A percentile compares a stretch with the other conserved stretches of the same genome.
Conservation (phyloP, 2,113 vertebrate species). For the Vulpes vulpes region DNA sequence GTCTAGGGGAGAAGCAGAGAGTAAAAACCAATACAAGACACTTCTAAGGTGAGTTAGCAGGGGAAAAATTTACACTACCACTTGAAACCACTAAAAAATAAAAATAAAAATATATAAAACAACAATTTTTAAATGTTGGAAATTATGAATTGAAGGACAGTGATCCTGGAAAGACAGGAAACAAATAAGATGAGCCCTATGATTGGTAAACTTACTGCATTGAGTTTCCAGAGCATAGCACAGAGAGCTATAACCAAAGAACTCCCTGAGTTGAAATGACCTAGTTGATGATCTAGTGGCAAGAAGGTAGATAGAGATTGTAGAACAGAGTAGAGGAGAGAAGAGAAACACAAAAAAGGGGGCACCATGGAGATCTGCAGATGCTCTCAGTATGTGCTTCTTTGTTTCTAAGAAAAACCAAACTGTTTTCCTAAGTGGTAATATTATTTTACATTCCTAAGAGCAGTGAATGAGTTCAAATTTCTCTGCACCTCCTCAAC, state of each 20-base stretch:
- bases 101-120: background rate
- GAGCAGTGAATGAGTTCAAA: background rate
- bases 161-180: background rate
- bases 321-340: background rate
- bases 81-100: background rate
- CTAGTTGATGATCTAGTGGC: background rate
- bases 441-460: background rate
- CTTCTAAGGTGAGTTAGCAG: background rate
- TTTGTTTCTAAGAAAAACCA: background rate
- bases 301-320: accelerated
- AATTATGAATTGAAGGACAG: background rate
- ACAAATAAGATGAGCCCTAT: background rate
- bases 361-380: background rate
- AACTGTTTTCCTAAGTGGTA: background rate
- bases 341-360: background rate
- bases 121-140: background rate
- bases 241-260: background rate
- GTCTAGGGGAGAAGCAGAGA: background rate
- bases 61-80: background rate
- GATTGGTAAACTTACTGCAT: background rate
- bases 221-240: background rate
- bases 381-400: background rate
- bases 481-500: background rate
- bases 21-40: background rate
- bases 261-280: background rate